Base-by-base conservation (phyloP, 2,888 invertebrate genomes). In the Coenonympha glycerion region DNA sequence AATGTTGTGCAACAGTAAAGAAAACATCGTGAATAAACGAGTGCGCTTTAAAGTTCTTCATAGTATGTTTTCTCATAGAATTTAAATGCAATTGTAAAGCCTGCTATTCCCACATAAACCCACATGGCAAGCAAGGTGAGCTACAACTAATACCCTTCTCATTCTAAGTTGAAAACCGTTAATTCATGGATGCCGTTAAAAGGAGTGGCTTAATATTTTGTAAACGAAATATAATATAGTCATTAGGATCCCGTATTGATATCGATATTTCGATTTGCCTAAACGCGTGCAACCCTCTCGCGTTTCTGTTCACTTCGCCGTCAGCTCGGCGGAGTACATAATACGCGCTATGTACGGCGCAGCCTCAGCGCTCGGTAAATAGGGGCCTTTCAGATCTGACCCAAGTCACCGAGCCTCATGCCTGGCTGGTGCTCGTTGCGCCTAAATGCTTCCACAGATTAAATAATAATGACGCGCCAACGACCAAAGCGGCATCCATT, bases 311-410 rank as follows among this genome's bases (percentile, higher is more conserved):
- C 71, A 66, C 68, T 66, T 67, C 63, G 64, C 66, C 66, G 64
- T 59, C 64, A 58, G 61, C 68, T 74, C 77, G 63, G 74, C 16
- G n/a, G n/a, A n/a, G n/a, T n/a, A n/a, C n/a, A n/a, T n/a, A n/a
- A 31, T 74, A 68, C 60, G 51, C 60, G 58, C 64, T 76, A 79
- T 78, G 63, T 79, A 70, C 36, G 36, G 11, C 16, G 68, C 49
- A n/a, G n/a, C n/a, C n/a, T n/a, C n/a, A n/a, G n/a, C 46, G 57
- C 44, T 55, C 60, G 60, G 78, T 81, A 81, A 60, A 82, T 81
- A 77, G 68, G 68, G 69, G 69, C 75, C 79, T 77, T 79, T 80
- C 73, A 77, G 78, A 73, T 69, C 70, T 66, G 69, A 68, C 71
- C 71, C 61, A 61, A 63, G 62, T 56, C 59, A 63, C 61, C 69